Conservation (phyloP, 2,797 vertebrate species). For the Leptodactylus fallax region DNA sequence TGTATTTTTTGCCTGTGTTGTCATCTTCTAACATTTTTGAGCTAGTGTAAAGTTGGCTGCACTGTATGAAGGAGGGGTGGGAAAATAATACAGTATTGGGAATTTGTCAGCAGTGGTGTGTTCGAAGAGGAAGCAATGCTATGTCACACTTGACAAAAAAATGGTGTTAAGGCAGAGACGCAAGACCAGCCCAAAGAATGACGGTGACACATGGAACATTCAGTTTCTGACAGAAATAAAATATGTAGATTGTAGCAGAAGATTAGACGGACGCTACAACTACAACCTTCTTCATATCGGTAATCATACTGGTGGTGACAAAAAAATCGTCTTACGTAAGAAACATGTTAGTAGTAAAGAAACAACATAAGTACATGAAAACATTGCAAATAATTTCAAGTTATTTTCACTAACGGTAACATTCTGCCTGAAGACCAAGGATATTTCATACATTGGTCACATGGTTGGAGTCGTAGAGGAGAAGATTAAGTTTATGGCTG, state of each 20-base stretch:
- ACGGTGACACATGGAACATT: not conserved
- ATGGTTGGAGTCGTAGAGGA: not conserved
- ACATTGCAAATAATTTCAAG: not conserved
- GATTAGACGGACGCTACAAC: not conserved
- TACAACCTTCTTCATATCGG: not conserved
- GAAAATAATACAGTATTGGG: not conserved
- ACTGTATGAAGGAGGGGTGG: constrained; percentile 1
- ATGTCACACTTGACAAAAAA: not conserved
- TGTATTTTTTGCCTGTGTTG: not conserved
- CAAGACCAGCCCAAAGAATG: not conserved
- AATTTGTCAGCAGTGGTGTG: not conserved
- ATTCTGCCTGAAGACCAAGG: not conserved
- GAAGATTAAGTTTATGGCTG: constrained; percentile 5
- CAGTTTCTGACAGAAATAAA: not conserved
- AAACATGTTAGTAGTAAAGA: not conserved
- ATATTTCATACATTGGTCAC: not conserved
- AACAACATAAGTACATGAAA: not conserved
- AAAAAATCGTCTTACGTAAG: not conserved
- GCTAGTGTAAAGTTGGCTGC: not conserved
- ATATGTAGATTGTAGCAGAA: not conserved
- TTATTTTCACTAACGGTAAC: not conserved
- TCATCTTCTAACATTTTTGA: not conserved
- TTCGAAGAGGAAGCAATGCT: not conserved
- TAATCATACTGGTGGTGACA: too few species aligned
- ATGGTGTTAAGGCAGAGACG: constrained; percentile 16